These are phyloP conservation scores for Drosophila seclusa DNA, from an alignment of 2,888 invertebrate species.

Conservation along the genomic window DNA sequence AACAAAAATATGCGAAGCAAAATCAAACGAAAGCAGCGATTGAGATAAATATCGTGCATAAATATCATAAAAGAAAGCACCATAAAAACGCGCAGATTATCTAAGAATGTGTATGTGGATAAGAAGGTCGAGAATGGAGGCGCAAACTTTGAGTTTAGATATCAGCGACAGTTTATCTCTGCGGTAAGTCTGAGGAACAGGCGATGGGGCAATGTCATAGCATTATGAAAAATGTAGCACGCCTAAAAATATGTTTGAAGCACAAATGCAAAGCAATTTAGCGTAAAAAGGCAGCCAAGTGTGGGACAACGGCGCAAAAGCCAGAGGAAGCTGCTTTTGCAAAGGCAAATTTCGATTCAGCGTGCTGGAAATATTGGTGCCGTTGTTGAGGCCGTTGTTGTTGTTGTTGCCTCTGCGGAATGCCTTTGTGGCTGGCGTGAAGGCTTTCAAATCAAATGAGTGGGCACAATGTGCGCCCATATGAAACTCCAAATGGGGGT, in stretches of 20 bases:
- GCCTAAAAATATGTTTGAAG: conserved; percentile 71
- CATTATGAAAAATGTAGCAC: conserved; percentile 75
- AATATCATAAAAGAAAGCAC: conserved; percentile 73
- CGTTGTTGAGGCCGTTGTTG: conserved; percentile 18
- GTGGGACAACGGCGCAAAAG: background rate
- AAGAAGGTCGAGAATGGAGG: conserved; percentile 3
- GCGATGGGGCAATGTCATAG: conserved; percentile 43
- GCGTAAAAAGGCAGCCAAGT: conserved; percentile 59
- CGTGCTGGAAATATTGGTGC: conserved; percentile 55
- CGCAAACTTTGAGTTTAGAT: conserved; percentile 59
- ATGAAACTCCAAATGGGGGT: conserved; percentile 9
- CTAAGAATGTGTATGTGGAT: conserved; percentile 35
- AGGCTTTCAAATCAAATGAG: conserved; percentile 75
- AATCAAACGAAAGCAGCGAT: conserved; percentile 50
- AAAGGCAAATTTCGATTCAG: conserved; percentile 54
- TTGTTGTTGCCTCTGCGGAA: conserved; percentile 40
- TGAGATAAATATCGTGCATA: conserved; percentile 75
- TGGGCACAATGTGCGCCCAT: conserved; percentile 57
- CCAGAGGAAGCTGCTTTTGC: background rate
- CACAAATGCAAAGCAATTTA: conserved; percentile 74
- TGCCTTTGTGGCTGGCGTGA: conserved; percentile 66
- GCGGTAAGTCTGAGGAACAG: conserved; percentile 25
- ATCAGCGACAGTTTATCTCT: conserved; percentile 73
- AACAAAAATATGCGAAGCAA: conserved; percentile 27
- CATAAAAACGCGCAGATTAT: conserved; percentile 72